Conservation (phyloP, 2,113 vertebrate genomes). For the Procavia capensis region DNA sequence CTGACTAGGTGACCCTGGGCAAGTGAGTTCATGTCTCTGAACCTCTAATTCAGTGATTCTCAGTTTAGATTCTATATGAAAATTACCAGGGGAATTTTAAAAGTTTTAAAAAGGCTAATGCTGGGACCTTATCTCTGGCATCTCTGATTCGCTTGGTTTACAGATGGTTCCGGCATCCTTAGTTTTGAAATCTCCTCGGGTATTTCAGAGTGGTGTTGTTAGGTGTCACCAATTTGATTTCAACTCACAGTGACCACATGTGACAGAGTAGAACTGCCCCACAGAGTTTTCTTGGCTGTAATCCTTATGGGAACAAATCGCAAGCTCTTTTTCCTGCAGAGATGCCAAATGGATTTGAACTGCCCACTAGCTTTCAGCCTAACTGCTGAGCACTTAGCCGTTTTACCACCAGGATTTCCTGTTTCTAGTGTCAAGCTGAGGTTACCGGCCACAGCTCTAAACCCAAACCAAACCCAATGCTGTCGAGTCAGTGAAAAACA, state of each 20-base stretch:
- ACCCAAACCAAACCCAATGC: too few relatives aligned
- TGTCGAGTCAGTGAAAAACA: too few relatives aligned
- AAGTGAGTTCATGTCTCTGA: neutral
- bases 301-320: too few relatives aligned
- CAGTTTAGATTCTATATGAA: neutral
- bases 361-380: too few relatives aligned
- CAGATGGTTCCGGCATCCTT: neutral
- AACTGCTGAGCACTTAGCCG: too few relatives aligned
- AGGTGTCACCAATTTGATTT: too few relatives aligned
- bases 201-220: neutral
- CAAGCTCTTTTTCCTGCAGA: too few relatives aligned
- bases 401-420: too few relatives aligned
- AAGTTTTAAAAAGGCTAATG: neutral
- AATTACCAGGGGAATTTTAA: neutral
- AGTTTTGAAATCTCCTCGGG: neutral
- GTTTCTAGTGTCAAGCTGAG: neutral
- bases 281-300: too few relatives aligned
- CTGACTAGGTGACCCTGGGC: neutral
- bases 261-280: too few relatives aligned
- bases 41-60: neutral
- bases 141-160: fast-evolving
- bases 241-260: too few relatives aligned
- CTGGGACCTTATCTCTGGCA: neutral
- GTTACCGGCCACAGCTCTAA: neutral
- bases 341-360: too few relatives aligned